A percentile compares a stretch with the other conserved stretches of the same genome.
phyloP scores from a whole-genome alignment of 2,888 invertebrate species.

The Eupithecia subumbrata region DNA sequence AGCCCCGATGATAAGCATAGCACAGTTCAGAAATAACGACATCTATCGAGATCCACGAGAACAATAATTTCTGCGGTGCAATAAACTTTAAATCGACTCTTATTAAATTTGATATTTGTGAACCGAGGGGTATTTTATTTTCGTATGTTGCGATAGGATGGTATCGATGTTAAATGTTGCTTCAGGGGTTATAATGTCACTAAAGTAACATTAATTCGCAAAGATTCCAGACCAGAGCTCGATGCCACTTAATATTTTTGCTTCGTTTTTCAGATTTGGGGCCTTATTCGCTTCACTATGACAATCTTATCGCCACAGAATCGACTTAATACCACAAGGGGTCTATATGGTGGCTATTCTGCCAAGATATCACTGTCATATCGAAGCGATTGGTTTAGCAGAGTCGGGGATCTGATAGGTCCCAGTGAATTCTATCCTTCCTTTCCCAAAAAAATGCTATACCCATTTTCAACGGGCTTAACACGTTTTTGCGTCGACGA shows the following conservation, averaged over 20 bases:
- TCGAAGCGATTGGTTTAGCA: no score
- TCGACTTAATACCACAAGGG: not conserved
- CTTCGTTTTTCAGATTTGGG: not conserved
- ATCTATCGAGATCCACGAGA: slow-evolving; percentile 82
- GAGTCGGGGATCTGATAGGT: not conserved
- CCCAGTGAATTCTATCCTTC: not conserved
- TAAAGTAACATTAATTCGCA: not conserved
- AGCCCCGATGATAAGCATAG: slow-evolving; percentile 62
- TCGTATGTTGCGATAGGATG: slow-evolving; percentile 6
- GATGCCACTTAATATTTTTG: not conserved
- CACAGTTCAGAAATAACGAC: slow-evolving; percentile 69
- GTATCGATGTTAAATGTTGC: slow-evolving; percentile 12
- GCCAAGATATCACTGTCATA: no score
- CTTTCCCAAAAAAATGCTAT: not conserved
- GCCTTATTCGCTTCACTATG: not conserved
- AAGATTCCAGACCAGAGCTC: not conserved
- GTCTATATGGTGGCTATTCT: no score
- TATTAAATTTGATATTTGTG: slow-evolving; percentile 58
- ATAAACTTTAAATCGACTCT: slow-evolving; percentile 79
- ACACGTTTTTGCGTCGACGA: not conserved
- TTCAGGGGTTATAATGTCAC: slow-evolving; percentile 4
- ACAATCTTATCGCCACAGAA: not conserved
- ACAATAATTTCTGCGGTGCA: slow-evolving; percentile 76
- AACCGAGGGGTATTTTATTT: slow-evolving; percentile 14
- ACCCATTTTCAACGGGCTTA: not conserved